A percentile compares a stretch with the other conserved stretches of the same genome.
Evolutionary conservation across 1,140 invertebrate species (phyloP).

Genomic region (Drosophila bipectinata): DNA sequence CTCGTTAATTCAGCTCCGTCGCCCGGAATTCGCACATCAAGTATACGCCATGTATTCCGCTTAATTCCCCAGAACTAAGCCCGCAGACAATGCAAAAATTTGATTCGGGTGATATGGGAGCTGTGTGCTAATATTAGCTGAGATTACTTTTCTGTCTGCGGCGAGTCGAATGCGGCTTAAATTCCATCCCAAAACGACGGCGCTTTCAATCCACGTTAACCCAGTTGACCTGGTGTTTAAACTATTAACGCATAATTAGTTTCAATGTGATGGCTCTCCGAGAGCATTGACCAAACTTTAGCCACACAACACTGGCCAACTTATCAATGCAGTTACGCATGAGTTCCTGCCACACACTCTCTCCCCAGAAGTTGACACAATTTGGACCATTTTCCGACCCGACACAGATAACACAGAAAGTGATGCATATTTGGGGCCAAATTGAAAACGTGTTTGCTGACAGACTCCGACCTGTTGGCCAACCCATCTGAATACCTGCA

Average conservation of each 20-base stretch:
- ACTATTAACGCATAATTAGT: slow-evolving; percentile 11
- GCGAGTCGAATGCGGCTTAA: slow-evolving; percentile 14
- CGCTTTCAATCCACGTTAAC: slow-evolving; percentile 1
- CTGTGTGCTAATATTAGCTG: slow-evolving; percentile 32
- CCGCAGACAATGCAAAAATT: not conserved
- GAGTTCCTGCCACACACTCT: slow-evolving; percentile 42
- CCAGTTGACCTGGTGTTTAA: not conserved
- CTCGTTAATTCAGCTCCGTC: slow-evolving; percentile 32
- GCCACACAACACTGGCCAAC: slow-evolving; percentile 23
- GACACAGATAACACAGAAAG: slow-evolving; percentile 19
- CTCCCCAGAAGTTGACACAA: slow-evolving; percentile 4
- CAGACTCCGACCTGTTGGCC: slow-evolving; percentile 15
- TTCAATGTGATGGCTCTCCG: slow-evolving; percentile 22
- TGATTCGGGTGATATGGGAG: not conserved
- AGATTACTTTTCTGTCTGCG: slow-evolving; percentile 30
- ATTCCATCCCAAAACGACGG: not conserved
- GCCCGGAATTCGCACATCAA: slow-evolving; percentile 41
- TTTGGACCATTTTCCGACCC: slow-evolving; percentile 3
- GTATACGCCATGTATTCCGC: slow-evolving; percentile 55
- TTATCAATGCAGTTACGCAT: slow-evolving; percentile 72
- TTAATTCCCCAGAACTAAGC: slow-evolving; percentile 34
- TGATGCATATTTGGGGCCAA: slow-evolving; percentile 29
- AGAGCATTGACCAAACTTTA: slow-evolving; percentile 4
- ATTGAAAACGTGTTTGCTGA: slow-evolving; percentile 47
- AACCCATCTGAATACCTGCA: slow-evolving; percentile 49